Evolutionary conservation across 2,888 invertebrate genomes (phyloP).

Genomic region (Tipula vernalis): DNA sequence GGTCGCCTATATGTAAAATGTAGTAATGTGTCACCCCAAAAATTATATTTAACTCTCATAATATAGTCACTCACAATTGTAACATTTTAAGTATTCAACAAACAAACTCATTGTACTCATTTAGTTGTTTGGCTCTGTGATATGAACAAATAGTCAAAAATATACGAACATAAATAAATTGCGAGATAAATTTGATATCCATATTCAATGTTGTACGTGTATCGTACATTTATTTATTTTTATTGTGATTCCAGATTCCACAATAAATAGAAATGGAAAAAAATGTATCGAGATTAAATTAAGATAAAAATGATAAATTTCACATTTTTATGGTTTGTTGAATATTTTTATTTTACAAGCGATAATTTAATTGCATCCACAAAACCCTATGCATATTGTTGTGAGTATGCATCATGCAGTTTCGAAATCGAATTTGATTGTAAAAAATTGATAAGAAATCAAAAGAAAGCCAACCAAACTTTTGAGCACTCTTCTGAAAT

Average conservation of each 20-base stretch:
- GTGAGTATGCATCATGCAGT: not conserved
- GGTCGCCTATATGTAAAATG: not conserved
- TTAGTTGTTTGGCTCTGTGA: not conserved
- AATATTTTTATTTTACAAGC: not conserved
- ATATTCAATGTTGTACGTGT: not conserved
- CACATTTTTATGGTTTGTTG: not conserved
- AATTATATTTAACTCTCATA: not conserved
- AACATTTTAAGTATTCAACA: not conserved
- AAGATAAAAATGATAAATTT: conserved; percentile 4
- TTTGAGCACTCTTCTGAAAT: not conserved
- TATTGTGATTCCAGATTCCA: not conserved
- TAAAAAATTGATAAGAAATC: not conserved
- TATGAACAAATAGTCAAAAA: not conserved
- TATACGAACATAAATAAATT: not conserved
- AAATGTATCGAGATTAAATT: not conserved
- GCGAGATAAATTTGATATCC: not conserved
- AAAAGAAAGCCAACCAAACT: not conserved
- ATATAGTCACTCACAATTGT: not conserved
- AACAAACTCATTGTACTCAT: not conserved
- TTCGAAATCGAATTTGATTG: not conserved
- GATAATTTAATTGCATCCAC: not conserved
- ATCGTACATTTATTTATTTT: not conserved
- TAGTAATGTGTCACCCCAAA: not conserved
- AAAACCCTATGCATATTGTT: not conserved
- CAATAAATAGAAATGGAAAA: not conserved